These are phyloP conservation scores for Tubulanus polymorphus DNA, from an alignment of 2,888 invertebrate species.

Conservation along the genomic window DNA sequence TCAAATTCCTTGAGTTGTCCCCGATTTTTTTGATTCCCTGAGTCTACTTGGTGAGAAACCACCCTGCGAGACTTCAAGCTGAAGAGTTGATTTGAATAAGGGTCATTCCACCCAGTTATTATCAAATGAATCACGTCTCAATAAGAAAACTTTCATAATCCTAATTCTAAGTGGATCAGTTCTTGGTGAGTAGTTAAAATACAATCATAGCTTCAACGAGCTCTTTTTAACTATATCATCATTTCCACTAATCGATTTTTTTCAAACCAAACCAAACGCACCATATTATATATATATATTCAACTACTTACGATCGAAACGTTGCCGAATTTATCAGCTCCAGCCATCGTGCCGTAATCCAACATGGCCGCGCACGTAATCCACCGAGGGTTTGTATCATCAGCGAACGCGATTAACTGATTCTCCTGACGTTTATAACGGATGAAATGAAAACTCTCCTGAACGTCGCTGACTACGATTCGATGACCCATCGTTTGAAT, in stretches of 20 bases:
- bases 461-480: constrained; percentile 88
- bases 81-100: too few species aligned
- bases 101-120: too few species aligned
- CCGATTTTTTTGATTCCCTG: not conserved
- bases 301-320: constrained; percentile 71
- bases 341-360: constrained; percentile 94
- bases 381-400: constrained; percentile 96
- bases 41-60: not conserved
- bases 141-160: too few species aligned
- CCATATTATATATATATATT: not conserved
- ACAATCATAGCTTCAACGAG: too few species aligned
- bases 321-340: constrained; percentile 97
- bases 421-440: constrained; percentile 93
- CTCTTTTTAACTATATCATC: too few species aligned
- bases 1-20: not conserved
- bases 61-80: too few species aligned
- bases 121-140: too few species aligned
- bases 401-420: constrained; percentile 95
- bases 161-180: too few species aligned
- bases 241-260: too few species aligned
- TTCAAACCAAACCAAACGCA: too few species aligned
- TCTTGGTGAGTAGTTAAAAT: too few species aligned
- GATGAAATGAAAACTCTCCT: constrained; percentile 91
- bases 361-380: constrained; percentile 86
- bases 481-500: constrained; percentile 92